Base-by-base conservation (phyloP, 2,888 invertebrate species). In the Carabus problematicus region DNA sequence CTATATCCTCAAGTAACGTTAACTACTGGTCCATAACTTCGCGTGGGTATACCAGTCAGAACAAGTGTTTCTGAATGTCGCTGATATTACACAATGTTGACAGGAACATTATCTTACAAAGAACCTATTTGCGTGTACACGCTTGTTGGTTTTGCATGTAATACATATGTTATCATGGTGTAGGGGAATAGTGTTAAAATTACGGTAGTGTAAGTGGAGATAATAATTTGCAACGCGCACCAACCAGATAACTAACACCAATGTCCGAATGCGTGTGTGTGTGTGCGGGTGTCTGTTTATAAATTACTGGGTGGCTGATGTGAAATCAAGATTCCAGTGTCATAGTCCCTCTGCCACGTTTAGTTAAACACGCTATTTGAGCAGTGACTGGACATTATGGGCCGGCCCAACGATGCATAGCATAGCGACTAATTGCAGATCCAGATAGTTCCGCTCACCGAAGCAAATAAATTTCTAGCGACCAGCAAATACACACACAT, bases 371-470 rank as follows among this genome's bases (percentile, higher is more conserved):
- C 66, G 66, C 58, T 59, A 66, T 66, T 66, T 66, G 66, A 66
- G 58, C 66, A 58, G 49, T 39, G 56, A 43, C 56, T 66, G 66
- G 66, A 66, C 66, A 66, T 66, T 66, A 66, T 66, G 66, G 42
- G 11, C 14, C 58, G 49, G 40, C 18, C 58, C 66, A 66, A 49
- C 66, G 59, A 49, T 66, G 66, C 66, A 59, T 66, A 41, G 66
- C 59, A 40, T 49, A 70, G 70, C 72, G 75, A 71, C 68, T 72
- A 76, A 77, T 77, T 77, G 75, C 73, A 74, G 74, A 75, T 76
- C 55, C 75, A 76, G 76, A 76, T 75, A 75, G 76, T 77, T 75
- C 76, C 73, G 77, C 77, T 77, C 71, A 75, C 70, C 75, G 75
- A 73, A 76, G 75, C 77, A 72, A 76, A 75, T 76, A 77, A 77